A percentile compares a stretch with the other conserved stretches of the same genome.
Evolutionary conservation across 2,113 vertebrate genomes (phyloP).

Genomic region (Prinia subflava): DNA sequence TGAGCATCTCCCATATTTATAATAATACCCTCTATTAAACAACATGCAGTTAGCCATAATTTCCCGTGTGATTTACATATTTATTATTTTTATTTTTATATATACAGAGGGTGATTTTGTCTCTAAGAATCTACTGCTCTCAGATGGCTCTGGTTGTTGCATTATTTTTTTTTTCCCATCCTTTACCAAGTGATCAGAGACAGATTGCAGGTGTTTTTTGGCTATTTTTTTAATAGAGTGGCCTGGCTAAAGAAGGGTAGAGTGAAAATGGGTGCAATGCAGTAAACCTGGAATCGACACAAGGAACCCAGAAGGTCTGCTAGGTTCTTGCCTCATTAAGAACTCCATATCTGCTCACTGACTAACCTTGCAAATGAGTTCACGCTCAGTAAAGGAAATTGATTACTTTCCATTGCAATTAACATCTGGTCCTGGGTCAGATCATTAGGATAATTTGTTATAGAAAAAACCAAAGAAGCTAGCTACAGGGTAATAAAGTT

Average conservation of each 20-base stretch:
- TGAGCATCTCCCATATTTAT: conserved; percentile 56
- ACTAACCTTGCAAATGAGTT: conserved; percentile 76
- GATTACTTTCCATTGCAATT: conserved; percentile 85
- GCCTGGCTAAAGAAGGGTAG: not conserved
- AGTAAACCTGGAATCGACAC: conserved; percentile 38
- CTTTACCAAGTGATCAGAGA: not conserved
- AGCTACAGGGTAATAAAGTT: conserved; percentile 75
- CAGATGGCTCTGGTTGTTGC: not conserved
- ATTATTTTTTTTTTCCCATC: not conserved
- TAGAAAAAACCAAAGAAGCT: conserved; percentile 69
- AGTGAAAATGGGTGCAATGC: conserved; percentile 50
- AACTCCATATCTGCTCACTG: conserved; percentile 67
- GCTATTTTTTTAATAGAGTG: not conserved
- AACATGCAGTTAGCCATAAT: conserved; percentile 54
- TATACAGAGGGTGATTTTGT: conserved; percentile 17
- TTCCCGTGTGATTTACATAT: conserved; percentile 58
- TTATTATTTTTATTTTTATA: conserved; percentile 64
- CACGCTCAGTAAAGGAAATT: conserved; percentile 81
- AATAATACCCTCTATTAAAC: conserved; percentile 54
- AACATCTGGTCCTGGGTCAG: conserved; percentile 82
- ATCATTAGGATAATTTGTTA: conserved; percentile 83
- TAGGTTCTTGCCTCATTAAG: conserved; percentile 73
- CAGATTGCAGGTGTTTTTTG: not conserved
- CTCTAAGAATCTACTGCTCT: conserved; percentile 27
- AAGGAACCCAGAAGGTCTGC: conserved; percentile 62